Base-by-base conservation (phyloP, 2,797 vertebrate species). In the Psittacula echo region DNA sequence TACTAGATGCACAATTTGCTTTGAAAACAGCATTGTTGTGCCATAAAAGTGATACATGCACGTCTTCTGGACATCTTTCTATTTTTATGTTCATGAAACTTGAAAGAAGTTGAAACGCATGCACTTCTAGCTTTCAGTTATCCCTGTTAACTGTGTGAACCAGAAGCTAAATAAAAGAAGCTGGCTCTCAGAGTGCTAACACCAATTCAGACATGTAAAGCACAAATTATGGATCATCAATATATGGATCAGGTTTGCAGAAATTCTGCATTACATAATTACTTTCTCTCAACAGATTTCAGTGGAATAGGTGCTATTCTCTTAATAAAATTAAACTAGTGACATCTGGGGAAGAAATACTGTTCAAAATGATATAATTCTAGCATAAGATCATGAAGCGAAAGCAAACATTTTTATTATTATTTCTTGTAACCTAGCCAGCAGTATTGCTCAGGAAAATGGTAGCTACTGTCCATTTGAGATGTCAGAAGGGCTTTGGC, bases 141-240 rank as follows among this genome's bases (percentile, higher is more conserved):
- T 86, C 51, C 27, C 73, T 81, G 22, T 74, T 95, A 88, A 93
- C 94, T 82, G 41, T 93, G 82, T 92, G 87, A 91, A 93, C 75
- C 77, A 95, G 77, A 85, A 96, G 72, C 87, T 82, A 95, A 95
- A 96, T 95, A 89, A 97, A 95, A 93, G 39, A 76, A 60, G 77
- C 75, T 95, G 80, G 41, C 58, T 92, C 34, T 66, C 71, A 68
- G 34, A 87, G 87, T 8, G 26, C 84, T 89, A 96, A 96, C 96
- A 81, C 42, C 86, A 95, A 58, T 91, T 74, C 84, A 94, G 76
- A 84, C 45, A 77, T 58, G 65, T 58, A 78, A 27, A 89, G 37
- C 39, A 93, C 77, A 96, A 93, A 85, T 95, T 84, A 88, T 50
- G 23, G 76, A 87, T 84, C 1, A 2, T 71, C 34, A 71, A 72